Conservation (phyloP, 2,113 vertebrate species). For the Solea solea region DNA sequence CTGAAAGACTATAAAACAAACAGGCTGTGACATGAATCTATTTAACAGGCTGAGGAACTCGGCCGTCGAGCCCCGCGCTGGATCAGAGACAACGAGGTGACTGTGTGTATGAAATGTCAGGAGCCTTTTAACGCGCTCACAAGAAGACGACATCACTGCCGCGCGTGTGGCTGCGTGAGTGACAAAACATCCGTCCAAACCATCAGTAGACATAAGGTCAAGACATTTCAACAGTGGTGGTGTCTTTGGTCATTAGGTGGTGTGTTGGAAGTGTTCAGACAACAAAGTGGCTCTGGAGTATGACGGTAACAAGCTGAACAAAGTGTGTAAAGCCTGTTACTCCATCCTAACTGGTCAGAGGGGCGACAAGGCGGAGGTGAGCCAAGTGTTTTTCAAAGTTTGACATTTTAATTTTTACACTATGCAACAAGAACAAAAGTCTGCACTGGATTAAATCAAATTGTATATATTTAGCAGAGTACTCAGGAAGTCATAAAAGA, state of each 20-base stretch:
- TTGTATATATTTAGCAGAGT: no score
- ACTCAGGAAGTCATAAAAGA: neutral
- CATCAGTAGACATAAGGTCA: neutral
- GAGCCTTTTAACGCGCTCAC: slow-evolving; percentile 92
- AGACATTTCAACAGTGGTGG: fast-evolving
- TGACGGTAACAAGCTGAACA: slow-evolving; percentile 89
- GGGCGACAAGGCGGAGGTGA: slow-evolving; percentile 78
- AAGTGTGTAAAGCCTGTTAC: slow-evolving; percentile 93
- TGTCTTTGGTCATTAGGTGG: slow-evolving; percentile 83
- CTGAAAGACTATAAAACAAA: no score
- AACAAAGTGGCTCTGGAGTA: slow-evolving; percentile 90
- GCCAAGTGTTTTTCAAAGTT: no score
- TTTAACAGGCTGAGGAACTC: slow-evolving; percentile 84
- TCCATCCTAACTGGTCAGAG: slow-evolving; percentile 83
- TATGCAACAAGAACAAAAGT: no score
- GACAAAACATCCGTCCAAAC: fast-evolving
- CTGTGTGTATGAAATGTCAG: slow-evolving; percentile 93
- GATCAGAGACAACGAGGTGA: slow-evolving; percentile 96
- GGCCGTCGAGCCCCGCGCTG: slow-evolving; percentile 91
- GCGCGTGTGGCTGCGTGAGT: slow-evolving; percentile 92
- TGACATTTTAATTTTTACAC: no score
- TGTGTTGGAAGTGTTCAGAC: slow-evolving; percentile 97
- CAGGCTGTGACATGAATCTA: neutral
- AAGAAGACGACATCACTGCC: slow-evolving; percentile 90
- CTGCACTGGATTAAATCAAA: no score